phyloP scores from a whole-genome alignment of 2,797 vertebrate genomes.

The Schizothorax lantsangensis region DNA sequence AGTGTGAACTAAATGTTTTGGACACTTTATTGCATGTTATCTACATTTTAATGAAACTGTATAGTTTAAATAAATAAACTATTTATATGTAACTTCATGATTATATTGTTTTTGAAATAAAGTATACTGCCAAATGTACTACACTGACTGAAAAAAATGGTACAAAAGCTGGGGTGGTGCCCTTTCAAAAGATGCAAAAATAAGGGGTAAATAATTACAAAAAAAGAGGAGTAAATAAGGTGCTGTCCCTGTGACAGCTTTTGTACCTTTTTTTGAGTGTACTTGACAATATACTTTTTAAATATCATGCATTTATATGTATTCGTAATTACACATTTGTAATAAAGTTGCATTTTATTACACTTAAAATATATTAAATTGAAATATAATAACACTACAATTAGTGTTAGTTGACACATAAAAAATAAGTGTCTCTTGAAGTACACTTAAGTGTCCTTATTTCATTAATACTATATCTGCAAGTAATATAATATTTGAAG shows the following conservation, averaged over 20 bases:
- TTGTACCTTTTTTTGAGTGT: not conserved
- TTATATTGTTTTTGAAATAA: not conserved
- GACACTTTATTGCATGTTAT: conserved; percentile 1
- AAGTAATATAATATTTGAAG: conserved; percentile 5
- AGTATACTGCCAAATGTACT: not conserved
- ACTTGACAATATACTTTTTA: not conserved
- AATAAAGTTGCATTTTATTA: not conserved
- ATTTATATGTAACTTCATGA: not conserved
- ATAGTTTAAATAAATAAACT: not conserved
- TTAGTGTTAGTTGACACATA: not conserved
- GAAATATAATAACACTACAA: not conserved
- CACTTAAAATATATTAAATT: not conserved
- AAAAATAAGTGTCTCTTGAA: not conserved
- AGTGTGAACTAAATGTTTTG: not conserved
- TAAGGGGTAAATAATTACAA: not conserved
- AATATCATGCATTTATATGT: not conserved
- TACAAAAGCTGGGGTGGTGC: not conserved
- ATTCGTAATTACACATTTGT: not conserved
- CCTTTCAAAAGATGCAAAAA: not conserved
- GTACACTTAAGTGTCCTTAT: not conserved
- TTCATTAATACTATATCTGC: not conserved
- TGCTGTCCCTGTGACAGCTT: not conserved
- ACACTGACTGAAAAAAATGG: too few species aligned
- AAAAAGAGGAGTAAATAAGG: too few species aligned
- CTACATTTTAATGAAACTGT: not conserved